Conservation (phyloP, 2,113 vertebrate genomes). For the Tachysurus fulvidraco region DNA sequence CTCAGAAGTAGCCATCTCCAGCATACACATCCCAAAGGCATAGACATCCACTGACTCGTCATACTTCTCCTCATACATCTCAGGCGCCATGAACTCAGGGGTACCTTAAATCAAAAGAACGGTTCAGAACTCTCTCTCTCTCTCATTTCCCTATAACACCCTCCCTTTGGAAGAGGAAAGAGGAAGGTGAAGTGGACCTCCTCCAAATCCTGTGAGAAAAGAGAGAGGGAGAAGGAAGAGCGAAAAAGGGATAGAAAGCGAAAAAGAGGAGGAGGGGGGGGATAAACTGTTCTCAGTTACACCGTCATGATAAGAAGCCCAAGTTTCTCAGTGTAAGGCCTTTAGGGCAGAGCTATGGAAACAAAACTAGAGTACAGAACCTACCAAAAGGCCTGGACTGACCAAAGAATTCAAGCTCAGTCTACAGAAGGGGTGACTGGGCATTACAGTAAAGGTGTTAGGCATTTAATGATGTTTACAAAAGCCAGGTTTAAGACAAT, state of each 20-base stretch:
- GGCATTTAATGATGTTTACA: slow-evolving; percentile 17
- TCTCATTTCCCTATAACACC: slow-evolving; percentile 82
- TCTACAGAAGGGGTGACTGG: background rate
- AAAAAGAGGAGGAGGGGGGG: slow-evolving; percentile 70
- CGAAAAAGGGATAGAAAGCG: slow-evolving; percentile 71
- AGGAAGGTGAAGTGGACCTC: slow-evolving; percentile 69
- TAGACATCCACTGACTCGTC: slow-evolving; percentile 99
- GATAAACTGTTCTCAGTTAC: slow-evolving; percentile 83
- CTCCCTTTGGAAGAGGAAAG: slow-evolving; percentile 72
- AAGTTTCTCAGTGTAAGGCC: slow-evolving; percentile 88
- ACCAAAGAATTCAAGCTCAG: slow-evolving; percentile 46
- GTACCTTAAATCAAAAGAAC: slow-evolving; percentile 99
- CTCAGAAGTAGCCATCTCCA: slow-evolving; percentile 99
- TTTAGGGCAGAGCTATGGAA: slow-evolving; percentile 67
- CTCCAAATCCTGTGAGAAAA: slow-evolving; percentile 73
- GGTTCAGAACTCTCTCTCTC: slow-evolving; percentile 90
- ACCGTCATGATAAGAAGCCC: slow-evolving; percentile 74
- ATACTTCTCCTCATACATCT: slow-evolving; percentile 99
- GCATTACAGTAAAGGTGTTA: background rate
- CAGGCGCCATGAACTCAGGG: slow-evolving; percentile 99
- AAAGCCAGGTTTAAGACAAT: background rate
- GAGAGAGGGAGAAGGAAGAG: slow-evolving; percentile 65
- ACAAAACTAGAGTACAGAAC: slow-evolving; percentile 68
- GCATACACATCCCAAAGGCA: slow-evolving; percentile 99
- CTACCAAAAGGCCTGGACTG: slow-evolving; percentile 63